Evolutionary conservation across 2,113 vertebrate species (phyloP), one percentile per base, ranked within the genome.

Genomic region (Catharus fuscescens): DNA sequence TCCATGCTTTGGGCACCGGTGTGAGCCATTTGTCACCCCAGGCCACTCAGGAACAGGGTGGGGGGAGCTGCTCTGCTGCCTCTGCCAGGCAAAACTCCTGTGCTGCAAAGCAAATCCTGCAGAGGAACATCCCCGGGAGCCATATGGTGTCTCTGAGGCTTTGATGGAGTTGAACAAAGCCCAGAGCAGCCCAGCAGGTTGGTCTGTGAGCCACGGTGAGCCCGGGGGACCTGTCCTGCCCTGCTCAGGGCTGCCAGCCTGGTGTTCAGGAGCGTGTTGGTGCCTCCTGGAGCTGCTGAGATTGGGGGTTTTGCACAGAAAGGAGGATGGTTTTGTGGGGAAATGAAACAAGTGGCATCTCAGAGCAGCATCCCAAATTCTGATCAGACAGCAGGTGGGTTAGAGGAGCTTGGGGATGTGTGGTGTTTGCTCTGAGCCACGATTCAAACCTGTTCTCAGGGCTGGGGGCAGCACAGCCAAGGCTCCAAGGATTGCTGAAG

Each of bases 201-300:
- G 72, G n/a, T n/a, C 48, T 66, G 38, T 3, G 38, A 76, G 85
- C 59, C 12, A 0, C 0, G 10, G 59, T 0, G 20, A 86, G 77
- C 77, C 20, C 0, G 0, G 50, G 34, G 23, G 9, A 12, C 7
- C 29, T 34, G 67, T 69, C 65, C 85, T 84, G 21, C 77, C 59
- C 81, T 78, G 64, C 48, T 16, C 13, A 4, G 40, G 52, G 57
- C 28, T 74, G 80, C 67, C 71, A 54, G 53, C 42, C 42, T 0
- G 0, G 38, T 1, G 0, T 3, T 61, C 34, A 25, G 14, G 5
- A 45, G 42, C 0, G 2, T 4, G 4, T 8, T 32, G 12, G 36
- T 31, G 50, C 44, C 73, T 66, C 21, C 66, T 40, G n/a, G 57
- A 64, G 77, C 8, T 61, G 40, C 82, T 54, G 61, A 6, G 18